Base-by-base conservation (phyloP, 53 echinoderm and acorn worm genomes). In the Temnopleurus reevesii region DNA sequence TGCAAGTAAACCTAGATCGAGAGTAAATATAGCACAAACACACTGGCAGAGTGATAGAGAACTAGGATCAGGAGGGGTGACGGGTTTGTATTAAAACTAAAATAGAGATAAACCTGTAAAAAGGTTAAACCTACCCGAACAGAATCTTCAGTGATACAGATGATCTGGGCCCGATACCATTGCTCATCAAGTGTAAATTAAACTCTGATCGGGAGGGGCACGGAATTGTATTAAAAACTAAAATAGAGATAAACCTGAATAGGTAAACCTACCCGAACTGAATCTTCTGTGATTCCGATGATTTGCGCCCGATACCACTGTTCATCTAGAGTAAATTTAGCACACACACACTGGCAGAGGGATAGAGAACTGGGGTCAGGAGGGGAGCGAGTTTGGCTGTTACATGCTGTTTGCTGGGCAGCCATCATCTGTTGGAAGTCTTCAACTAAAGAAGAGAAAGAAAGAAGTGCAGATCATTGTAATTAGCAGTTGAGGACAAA, bases 221-320 rank as follows among this genome's bases (percentile, higher is more conserved):
- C 1, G 15, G 0, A 49, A 0, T 1, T 49, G 9, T 49, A n/a
- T n/a, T n/a, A n/a, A n/a, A n/a, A n/a, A 24, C 28, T 60, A n/a
- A 17, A 28, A 60, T 2, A 49, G 12, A 49, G 12, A 49, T 17
- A 49, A 49, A 49, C 49, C 12, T 49, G 17, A 24, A n/a, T 59
- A 0, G n/a, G 9, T 17, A 29, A 9, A 46, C 94, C 80, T 77
- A 99, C 96, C 94, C 90, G 63, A 13, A 91, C 91, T 44, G 58
- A 76, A 24, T 96, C 93, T 13, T 89, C 83, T 0, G 85, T 83
- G 4, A 93, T 89, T 23, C 77, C 86, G 36, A 92, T 92, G 58
- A 99, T 86, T 31, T 47, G 89, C 0, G 94, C 95, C 33, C 99
- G 46, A 53, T 99, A 99, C 99, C 99, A 99, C 30, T 91, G 77